Evolutionary conservation across 1,140 invertebrate genomes (phyloP).

Genomic region (Anoplophora glabripennis): DNA sequence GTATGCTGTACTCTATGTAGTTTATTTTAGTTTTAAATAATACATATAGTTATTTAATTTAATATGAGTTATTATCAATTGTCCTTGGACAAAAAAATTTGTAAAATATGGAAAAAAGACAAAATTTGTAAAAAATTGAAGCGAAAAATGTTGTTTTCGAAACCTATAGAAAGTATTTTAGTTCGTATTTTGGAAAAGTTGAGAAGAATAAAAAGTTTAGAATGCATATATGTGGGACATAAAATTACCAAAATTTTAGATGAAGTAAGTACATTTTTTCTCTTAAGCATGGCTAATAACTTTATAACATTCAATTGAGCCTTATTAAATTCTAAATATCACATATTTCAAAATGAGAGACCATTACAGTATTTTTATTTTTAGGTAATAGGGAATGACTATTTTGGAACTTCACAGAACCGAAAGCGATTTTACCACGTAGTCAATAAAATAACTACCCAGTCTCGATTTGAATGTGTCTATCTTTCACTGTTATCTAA

Average conservation of each 20-base stretch:
- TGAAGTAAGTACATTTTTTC: conserved; percentile 1
- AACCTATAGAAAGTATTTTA: conserved; percentile 2
- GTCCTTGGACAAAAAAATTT: background rate
- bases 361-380: background rate
- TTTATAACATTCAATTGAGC: background rate
- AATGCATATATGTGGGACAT: background rate
- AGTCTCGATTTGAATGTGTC: conserved; percentile 16
- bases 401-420: conserved; percentile 12
- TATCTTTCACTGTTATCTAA: conserved; percentile 1
- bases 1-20: too few relatives aligned
- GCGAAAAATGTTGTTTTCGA: background rate
- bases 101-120: background rate
- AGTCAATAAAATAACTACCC: conserved; percentile 13
- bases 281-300: background rate
- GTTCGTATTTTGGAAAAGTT: background rate
- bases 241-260: conserved; percentile 6
- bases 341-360: background rate
- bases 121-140: conserved; percentile 3
- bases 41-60: too few relatives aligned
- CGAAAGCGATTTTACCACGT: conserved; percentile 13
- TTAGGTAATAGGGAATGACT: conserved; percentile 11
- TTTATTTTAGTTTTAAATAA: too few relatives aligned
- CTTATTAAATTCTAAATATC: background rate
- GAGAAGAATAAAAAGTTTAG: conserved; percentile 1
- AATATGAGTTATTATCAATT: conserved; percentile 8